Conservation (phyloP, 2,888 invertebrate species). For the Atethmia centrago region DNA sequence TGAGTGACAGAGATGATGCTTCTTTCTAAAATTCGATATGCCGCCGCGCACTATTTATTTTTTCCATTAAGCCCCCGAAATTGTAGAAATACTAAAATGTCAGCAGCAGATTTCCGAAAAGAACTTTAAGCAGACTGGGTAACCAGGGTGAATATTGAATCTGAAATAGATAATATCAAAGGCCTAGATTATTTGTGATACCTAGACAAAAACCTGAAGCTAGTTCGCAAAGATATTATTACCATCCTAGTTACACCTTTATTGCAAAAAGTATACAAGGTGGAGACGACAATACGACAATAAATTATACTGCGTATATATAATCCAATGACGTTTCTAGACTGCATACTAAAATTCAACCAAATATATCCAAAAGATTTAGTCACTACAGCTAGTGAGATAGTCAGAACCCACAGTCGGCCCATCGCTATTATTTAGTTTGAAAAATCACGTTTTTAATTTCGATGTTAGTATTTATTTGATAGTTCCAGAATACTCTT, state of each 20-base stretch:
- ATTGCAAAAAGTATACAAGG: not conserved
- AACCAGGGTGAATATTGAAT: not conserved
- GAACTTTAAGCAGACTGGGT: not conserved
- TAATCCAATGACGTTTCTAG: not conserved
- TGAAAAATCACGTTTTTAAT: too few relatives aligned
- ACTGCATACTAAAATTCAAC: not conserved
- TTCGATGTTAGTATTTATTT: too few relatives aligned
- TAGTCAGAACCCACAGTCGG: too few relatives aligned
- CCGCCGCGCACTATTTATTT: not conserved
- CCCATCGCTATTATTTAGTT: too few relatives aligned
- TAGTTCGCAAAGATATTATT: not conserved
- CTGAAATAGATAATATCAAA: not conserved
- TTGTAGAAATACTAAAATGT: not conserved
- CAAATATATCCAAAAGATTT: not conserved
- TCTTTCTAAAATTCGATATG: not conserved
- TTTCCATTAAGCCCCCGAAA: not conserved
- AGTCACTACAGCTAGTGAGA: not conserved
- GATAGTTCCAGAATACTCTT: too few relatives aligned
- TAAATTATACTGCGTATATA: not conserved
- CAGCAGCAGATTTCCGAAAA: conserved; percentile 9
- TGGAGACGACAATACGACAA: too few relatives aligned
- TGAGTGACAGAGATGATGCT: not conserved
- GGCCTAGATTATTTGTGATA: not conserved
- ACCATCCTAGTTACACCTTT: conserved; percentile 11
- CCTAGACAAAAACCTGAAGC: not conserved